Percentiles rank a stretch among this genome's conserved stretches.
Evolutionary conservation across 2,797 vertebrate genomes (phyloP).

Genomic region (Enteromius trimaculatus): DNA sequence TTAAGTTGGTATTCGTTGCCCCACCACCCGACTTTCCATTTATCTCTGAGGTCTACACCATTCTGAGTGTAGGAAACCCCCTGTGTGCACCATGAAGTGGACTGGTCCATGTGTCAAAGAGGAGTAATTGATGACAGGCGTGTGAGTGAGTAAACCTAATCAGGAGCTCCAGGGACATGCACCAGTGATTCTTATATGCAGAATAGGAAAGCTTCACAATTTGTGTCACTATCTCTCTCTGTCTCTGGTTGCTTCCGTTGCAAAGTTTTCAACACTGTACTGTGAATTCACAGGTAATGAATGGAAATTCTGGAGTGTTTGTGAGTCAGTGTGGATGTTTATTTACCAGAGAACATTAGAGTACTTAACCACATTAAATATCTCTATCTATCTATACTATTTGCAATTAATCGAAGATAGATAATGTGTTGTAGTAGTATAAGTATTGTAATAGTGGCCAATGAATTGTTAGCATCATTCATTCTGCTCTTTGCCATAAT

Average conservation of each 20-base stretch:
- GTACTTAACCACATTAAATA: neutral
- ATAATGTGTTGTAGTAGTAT: neutral
- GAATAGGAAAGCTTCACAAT: slow-evolving; percentile 48
- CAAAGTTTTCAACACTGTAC: slow-evolving; percentile 7
- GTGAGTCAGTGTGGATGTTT: neutral
- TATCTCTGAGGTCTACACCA: slow-evolving; percentile 13
- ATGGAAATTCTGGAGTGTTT: slow-evolving; percentile 1
- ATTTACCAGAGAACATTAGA: neutral
- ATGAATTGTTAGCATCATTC: neutral
- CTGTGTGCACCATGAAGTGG: slow-evolving; percentile 12
- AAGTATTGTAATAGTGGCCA: neutral
- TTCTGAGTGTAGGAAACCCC: neutral
- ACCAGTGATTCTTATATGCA: slow-evolving; percentile 56
- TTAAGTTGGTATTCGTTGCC: neutral
- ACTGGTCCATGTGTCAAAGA: slow-evolving; percentile 49
- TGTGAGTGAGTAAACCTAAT: slow-evolving; percentile 57
- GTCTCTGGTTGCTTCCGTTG: slow-evolving; percentile 10
- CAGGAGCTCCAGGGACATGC: slow-evolving; percentile 55
- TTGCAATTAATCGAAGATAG: neutral
- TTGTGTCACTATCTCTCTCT: slow-evolving; percentile 21
- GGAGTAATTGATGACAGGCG: slow-evolving; percentile 57
- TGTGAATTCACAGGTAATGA: slow-evolving; percentile 18
- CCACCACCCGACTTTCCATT: neutral
- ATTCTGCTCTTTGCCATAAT: neutral
- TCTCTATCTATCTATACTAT: too few species aligned